Percentiles rank a stretch among this genome's conserved stretches.
These are phyloP conservation scores for Melierax canorus DNA, from an alignment of 2,113 vertebrate genomes.

Conservation along the genomic window DNA sequence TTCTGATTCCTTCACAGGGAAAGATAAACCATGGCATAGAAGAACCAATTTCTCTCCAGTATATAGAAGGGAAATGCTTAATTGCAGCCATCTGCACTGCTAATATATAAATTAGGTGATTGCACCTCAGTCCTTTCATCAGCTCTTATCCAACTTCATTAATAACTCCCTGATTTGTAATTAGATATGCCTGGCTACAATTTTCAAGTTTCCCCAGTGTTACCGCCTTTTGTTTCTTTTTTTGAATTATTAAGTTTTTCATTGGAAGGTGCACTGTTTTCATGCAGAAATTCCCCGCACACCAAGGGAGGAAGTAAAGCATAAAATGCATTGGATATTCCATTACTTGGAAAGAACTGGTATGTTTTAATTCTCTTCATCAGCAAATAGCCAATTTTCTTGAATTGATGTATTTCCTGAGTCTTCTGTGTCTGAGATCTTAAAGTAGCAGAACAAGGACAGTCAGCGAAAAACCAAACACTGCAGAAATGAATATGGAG, in stretches of 20 bases:
- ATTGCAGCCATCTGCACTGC: background rate
- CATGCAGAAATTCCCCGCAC: background rate
- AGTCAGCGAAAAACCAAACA: background rate
- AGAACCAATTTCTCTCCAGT: background rate
- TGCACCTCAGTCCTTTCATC: background rate
- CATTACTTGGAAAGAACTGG: background rate
- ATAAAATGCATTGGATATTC: background rate
- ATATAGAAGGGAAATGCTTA: background rate
- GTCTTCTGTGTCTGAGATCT: background rate
- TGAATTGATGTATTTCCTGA: background rate
- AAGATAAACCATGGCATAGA: accelerated
- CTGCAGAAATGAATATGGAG: background rate
- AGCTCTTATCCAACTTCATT: background rate
- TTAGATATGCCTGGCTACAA: background rate
- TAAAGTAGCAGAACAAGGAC: background rate
- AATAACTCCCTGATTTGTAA: background rate
- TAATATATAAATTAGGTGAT: background rate
- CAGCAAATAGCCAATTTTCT: background rate
- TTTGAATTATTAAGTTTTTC: background rate
- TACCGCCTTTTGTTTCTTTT: background rate
- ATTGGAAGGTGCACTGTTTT: background rate
- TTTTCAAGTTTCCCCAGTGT: background rate
- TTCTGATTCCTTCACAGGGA: background rate
- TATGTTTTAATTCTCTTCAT: background rate
- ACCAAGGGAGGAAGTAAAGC: background rate